These are phyloP conservation scores for Nycticryphes semicollaris DNA, from an alignment of 2,113 vertebrate genomes.

Conservation along the genomic window DNA sequence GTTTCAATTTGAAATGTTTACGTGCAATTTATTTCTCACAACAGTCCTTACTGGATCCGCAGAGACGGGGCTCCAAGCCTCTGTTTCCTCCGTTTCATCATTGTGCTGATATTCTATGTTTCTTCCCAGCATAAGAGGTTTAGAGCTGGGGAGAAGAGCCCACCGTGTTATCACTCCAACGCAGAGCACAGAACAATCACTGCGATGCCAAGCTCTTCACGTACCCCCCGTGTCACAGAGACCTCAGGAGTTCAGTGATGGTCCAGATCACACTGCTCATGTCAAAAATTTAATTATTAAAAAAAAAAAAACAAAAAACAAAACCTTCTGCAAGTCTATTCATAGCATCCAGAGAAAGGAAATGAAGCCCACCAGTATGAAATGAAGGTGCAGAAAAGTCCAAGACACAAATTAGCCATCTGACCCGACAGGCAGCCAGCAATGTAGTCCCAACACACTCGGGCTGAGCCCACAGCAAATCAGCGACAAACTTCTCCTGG, in stretches of 20 bases:
- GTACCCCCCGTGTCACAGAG: neutral
- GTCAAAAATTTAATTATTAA: neutral
- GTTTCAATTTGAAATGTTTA: neutral
- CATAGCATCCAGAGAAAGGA: neutral
- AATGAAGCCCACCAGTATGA: neutral
- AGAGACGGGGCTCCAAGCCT: constrained; percentile 85
- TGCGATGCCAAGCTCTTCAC: neutral
- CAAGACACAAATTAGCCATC: constrained; percentile 31
- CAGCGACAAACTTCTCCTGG: constrained; percentile 39
- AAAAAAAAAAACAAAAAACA: neutral
- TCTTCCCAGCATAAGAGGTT: constrained; percentile 46
- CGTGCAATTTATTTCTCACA: constrained; percentile 5
- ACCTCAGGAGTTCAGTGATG: neutral
- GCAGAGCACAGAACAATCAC: constrained; percentile 17
- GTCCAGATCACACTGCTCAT: neutral
- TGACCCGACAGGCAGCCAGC: constrained; percentile 23
- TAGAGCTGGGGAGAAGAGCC: neutral
- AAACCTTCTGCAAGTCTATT: neutral
- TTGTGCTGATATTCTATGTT: constrained; percentile 60
- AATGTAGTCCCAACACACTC: constrained; percentile 27
- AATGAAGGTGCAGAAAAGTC: neutral
- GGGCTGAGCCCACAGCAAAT: constrained; percentile 40
- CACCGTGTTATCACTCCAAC: constrained; percentile 33
- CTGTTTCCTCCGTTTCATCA: constrained; percentile 92
- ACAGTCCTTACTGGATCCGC: constrained; percentile 90